A percentile compares a stretch with the other conserved stretches of the same genome.
These are phyloP conservation scores for Ectropis grisescens DNA, from an alignment of 1,140 invertebrate genomes.

Conservation along the genomic window DNA sequence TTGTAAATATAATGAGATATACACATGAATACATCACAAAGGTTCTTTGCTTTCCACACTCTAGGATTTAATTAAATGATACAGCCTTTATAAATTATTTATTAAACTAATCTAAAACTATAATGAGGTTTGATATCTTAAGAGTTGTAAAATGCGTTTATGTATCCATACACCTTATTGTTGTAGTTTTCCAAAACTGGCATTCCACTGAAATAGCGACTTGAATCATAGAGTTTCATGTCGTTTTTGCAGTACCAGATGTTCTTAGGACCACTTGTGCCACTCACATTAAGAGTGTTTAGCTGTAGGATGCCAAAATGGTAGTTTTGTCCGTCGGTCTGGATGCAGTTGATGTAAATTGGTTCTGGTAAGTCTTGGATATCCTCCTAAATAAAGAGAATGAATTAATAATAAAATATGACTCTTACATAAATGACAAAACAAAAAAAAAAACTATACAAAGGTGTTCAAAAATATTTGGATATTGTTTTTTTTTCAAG, in stretches of 20 bases:
- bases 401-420: no score
- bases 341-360: constrained; percentile 84
- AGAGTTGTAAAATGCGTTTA: constrained; percentile 82
- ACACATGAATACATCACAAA: constrained; percentile 60
- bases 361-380: constrained; percentile 80
- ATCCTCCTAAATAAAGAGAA: constrained; percentile 62
- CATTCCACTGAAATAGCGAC: constrained; percentile 73
- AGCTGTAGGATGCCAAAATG: constrained; percentile 88
- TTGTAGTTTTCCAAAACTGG: constrained; percentile 82
- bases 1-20: constrained; percentile 66
- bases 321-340: constrained; percentile 80
- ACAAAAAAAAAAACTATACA: no score
- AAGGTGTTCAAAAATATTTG: no score
- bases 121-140: constrained; percentile 20
- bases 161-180: constrained; percentile 80
- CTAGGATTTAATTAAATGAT: no score
- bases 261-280: constrained; percentile 77
- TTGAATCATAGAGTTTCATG: constrained; percentile 77
- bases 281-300: constrained; percentile 83
- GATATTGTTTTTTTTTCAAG: no score
- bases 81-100: no score
- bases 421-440: no score
- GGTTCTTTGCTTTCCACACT: constrained; percentile 30
- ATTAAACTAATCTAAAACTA: no score
- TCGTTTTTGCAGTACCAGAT: constrained; percentile 80